Percentiles rank a stretch among this genome's conserved stretches.
Conservation (phyloP, 1,140 invertebrate genomes). For the Drosophila asahinai region DNA sequence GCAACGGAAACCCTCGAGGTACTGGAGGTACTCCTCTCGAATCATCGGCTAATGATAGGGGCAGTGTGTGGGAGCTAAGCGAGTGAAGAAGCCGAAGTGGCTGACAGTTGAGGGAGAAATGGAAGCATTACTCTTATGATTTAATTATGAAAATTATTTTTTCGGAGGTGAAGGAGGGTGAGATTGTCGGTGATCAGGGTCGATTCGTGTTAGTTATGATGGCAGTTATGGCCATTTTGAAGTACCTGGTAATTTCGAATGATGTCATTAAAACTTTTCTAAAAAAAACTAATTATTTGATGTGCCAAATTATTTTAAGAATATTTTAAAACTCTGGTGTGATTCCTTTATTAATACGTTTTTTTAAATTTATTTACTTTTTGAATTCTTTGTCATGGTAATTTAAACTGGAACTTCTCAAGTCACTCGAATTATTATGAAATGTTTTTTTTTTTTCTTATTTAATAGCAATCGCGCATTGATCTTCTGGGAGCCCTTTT, state of each 20-base stretch:
- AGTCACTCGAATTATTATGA: constrained; percentile 44
- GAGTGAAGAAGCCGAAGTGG: constrained; percentile 37
- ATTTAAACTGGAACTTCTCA: constrained; percentile 46
- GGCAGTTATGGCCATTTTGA: not conserved
- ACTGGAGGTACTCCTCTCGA: constrained; percentile 43
- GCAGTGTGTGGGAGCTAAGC: constrained; percentile 28
- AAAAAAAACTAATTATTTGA: too few relatives aligned
- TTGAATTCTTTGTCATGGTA: constrained; percentile 34
- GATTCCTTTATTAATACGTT: not conserved
- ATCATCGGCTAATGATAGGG: constrained; percentile 75
- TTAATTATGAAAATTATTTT: constrained; percentile 77
- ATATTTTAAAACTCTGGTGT: not conserved
- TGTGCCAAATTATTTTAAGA: too few relatives aligned
- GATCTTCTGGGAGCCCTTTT: constrained; percentile 39
- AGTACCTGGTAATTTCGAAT: too few relatives aligned
- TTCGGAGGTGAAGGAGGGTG: constrained; percentile 21
- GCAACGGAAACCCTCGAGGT: constrained; percentile 21
- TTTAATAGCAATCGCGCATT: constrained; percentile 24
- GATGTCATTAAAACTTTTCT: too few relatives aligned
- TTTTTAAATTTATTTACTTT: constrained; percentile 2
- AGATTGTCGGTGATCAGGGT: constrained; percentile 5
- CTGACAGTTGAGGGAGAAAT: constrained; percentile 35
- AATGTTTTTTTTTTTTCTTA: constrained; percentile 37
- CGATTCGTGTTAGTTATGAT: constrained; percentile 5
- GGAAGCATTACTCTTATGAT: constrained; percentile 67